Base-by-base conservation (phyloP, 2,888 invertebrate genomes). In the Pycnomerus fuliginosus region DNA sequence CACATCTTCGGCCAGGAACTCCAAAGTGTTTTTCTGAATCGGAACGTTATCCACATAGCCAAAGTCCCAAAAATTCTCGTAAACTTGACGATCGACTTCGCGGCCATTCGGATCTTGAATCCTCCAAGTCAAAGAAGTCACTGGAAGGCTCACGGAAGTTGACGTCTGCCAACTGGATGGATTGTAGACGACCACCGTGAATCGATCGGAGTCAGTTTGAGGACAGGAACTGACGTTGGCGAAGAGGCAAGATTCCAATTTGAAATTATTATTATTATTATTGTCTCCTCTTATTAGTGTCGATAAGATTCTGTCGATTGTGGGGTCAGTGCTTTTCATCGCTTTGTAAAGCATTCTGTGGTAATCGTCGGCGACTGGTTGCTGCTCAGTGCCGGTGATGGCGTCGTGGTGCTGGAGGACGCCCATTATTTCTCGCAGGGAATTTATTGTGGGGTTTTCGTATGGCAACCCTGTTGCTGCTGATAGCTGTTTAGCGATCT, bases 371-470 rank as follows among this genome's bases (percentile, higher is more conserved):
- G 95, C 88, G 0, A 99, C 88, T 67, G 87, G 79, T 66, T 93
- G 80, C 65, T 92, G 86, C 67, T 90, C 90, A 0, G 91, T 91
- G 3, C 91, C 91, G 0, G 91, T 90, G 1, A 96, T 81, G 11
- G 80, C 91, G 68, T 97, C 95, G 65, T 97, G 96, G 67, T 97
- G 96, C 66, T 96, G 95, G 83, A 90, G 84, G 1, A 89, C 75
- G 1, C 87, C 90, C 84, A 90, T 85, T 0, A 83, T 84, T 59
- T 85, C 83, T 4, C 84, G 81, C 17, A 91, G 13, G 2, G 39
- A 34, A 2, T 13, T 34, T 7, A 44, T 39, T 5, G 33, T 11
- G 1, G 1, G 5, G 10, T 44, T 22, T 3, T 33, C 23, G 17
- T 44, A 39, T 2, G 27, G 16, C 28, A 28, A 4, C 8, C 23